A percentile compares a stretch with the other conserved stretches of the same genome.
These are phyloP conservation scores for Scartelaos histophorus DNA, from an alignment of 2,113 vertebrate species.

Conservation along the genomic window DNA sequence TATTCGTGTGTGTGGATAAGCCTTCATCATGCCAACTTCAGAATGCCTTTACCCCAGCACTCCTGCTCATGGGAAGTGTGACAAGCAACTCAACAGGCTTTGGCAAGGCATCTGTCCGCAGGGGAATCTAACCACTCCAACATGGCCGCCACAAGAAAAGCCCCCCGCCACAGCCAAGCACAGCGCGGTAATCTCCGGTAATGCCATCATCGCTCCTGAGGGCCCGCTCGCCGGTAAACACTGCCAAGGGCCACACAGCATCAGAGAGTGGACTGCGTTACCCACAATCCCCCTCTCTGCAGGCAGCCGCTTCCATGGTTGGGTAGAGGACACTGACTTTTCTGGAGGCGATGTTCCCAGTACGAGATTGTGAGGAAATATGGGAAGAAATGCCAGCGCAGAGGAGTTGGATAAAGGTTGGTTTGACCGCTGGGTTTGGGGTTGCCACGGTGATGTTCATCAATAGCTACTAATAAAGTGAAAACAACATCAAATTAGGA, in stretches of 20 bases:
- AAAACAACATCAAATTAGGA: neutral
- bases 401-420: slow-evolving; percentile 22
- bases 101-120: slow-evolving; percentile 67
- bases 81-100: slow-evolving; percentile 74
- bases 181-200: slow-evolving; percentile 56
- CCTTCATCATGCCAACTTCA: slow-evolving; percentile 42
- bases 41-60: slow-evolving; percentile 54
- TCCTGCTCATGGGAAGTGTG: slow-evolving; percentile 68
- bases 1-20: slow-evolving; percentile 8
- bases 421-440: slow-evolving; percentile 19
- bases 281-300: slow-evolving; percentile 60
- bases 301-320: slow-evolving; percentile 38
- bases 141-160: slow-evolving; percentile 20
- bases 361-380: slow-evolving; percentile 26
- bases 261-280: slow-evolving; percentile 55
- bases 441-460: slow-evolving; percentile 48
- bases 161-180: slow-evolving; percentile 50
- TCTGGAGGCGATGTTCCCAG: slow-evolving; percentile 27
- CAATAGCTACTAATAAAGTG: slow-evolving; percentile 37
- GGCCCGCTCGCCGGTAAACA: slow-evolving; percentile 42
- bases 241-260: slow-evolving; percentile 65
- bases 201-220: slow-evolving; percentile 60
- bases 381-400: slow-evolving; percentile 1
- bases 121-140: slow-evolving; percentile 33
- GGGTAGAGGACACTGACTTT: slow-evolving; percentile 47